Evolutionary conservation across 2,113 vertebrate genomes (phyloP).

Genomic region (Ameiurus melas): DNA sequence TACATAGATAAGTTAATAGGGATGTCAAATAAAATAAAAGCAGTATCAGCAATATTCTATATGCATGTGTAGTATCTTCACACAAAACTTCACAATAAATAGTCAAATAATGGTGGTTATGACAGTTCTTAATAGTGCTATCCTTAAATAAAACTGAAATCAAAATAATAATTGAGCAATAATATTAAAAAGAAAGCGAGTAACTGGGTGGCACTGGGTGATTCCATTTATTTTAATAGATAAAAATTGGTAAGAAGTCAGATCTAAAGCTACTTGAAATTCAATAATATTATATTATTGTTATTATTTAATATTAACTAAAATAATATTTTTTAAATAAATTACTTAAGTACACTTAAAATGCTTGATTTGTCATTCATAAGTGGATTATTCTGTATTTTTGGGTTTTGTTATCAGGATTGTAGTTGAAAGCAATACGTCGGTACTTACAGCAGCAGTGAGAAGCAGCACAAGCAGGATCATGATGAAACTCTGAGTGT

Average conservation of each 20-base stretch:
- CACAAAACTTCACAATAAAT: too few relatives aligned
- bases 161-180: neutral
- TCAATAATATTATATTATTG: neutral
- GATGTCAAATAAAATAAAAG: too few relatives aligned
- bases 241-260: neutral
- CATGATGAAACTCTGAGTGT: conserved; percentile 48
- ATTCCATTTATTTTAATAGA: too few relatives aligned
- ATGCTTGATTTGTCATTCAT: neutral
- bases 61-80: too few relatives aligned
- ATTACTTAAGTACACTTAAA: neutral
- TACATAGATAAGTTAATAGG: too few relatives aligned
- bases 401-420: neutral
- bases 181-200: neutral
- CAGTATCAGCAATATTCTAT: too few relatives aligned
- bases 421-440: neutral
- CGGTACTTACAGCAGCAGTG: conserved; percentile 57
- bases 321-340: too few relatives aligned
- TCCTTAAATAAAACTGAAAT: neutral
- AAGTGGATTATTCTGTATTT: neutral
- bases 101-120: too few relatives aligned
- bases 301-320: neutral
- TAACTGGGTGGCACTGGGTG: too few relatives aligned
- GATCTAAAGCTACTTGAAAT: neutral
- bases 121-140: neutral
- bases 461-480: conserved; percentile 58